These are phyloP conservation scores for Oeneis ivallda DNA, from an alignment of 2,888 invertebrate species.

Conservation along the genomic window DNA sequence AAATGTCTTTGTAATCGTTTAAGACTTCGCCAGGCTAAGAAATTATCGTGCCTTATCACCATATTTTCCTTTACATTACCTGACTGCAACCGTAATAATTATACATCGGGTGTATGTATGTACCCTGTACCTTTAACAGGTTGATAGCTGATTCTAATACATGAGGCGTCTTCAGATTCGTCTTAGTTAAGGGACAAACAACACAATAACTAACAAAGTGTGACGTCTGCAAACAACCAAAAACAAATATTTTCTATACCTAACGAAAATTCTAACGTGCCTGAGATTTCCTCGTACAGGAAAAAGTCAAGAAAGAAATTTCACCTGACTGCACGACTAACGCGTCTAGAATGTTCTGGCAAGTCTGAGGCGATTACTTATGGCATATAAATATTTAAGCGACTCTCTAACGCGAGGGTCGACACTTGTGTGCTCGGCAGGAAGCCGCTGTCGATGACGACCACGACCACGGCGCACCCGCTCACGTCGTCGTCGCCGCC, in stretches of 20 bases:
- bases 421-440: conserved; percentile 62
- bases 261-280: too few species aligned
- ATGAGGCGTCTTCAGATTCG: too few species aligned
- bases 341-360: conserved; percentile 4
- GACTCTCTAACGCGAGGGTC: conserved; percentile 69
- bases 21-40: background rate
- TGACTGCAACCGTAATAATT: too few species aligned
- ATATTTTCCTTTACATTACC: too few species aligned
- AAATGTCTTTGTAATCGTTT: conserved; percentile 20
- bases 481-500: conserved; percentile 81
- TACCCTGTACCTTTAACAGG: too few species aligned
- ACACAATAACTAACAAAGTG: too few species aligned
- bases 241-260: too few species aligned
- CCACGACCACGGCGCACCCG: conserved; percentile 80
- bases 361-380: conserved; percentile 21
- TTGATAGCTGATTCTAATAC: too few species aligned
- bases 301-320: background rate
- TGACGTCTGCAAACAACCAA: too few species aligned
- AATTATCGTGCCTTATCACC: background rate
- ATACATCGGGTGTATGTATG: too few species aligned
- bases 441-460: conserved; percentile 81
- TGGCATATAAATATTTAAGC: conserved; percentile 39
- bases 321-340: background rate
- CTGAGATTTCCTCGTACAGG: background rate
- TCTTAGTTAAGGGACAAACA: too few species aligned